Base-by-base conservation (phyloP, 2,888 invertebrate species). In the Diarsia rubi region DNA sequence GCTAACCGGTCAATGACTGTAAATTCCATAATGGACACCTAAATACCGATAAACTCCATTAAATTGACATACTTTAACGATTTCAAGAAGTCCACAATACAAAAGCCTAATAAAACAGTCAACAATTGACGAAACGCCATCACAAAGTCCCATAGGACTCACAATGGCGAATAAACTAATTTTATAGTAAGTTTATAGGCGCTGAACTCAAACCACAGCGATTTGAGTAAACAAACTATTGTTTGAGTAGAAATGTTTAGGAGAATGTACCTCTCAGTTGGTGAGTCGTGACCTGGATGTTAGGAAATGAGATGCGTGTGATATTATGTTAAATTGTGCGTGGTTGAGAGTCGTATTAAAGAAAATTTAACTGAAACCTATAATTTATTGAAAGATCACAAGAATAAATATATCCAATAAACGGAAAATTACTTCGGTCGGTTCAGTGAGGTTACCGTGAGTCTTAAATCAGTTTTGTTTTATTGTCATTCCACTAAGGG, bases 71-170 rank as follows among this genome's bases (percentile, higher is more conserved):
- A 62, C 19, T 14, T 24, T 12, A 47, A 54, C 12, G 12, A 11
- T 67, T 54, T 31, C 2, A 37, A 37, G 66, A 52, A 52, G 52
- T 70, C 42, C 52, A n/a, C 71, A 70, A 27, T 27, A 71, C 52
- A 70, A 78, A 59, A 65, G 64, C 67, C 52, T 65, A 74, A 80
- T 88, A 81, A 84, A 84, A 77, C 80, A 82, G 79, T 82, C 76
- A 73, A 81, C 84, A 66, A 54, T 77, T 79, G 78, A 67, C 67
- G 66, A 69, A 70, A 78, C 62, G 24, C 69, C 52, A 76, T 85
- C 75, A 89, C 83, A 82, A 83, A 67, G 81, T 69, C 62, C 67
- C 73, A 75, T 74, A 76, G 60, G 31, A 63, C n/a, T 27, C 27
- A 82, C 82, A 82, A 82, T 82, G 47, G 72, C 31, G 37, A 77